These are phyloP conservation scores for Helicoverpa zea DNA, from an alignment of 1,140 invertebrate genomes.

Conservation along the genomic window DNA sequence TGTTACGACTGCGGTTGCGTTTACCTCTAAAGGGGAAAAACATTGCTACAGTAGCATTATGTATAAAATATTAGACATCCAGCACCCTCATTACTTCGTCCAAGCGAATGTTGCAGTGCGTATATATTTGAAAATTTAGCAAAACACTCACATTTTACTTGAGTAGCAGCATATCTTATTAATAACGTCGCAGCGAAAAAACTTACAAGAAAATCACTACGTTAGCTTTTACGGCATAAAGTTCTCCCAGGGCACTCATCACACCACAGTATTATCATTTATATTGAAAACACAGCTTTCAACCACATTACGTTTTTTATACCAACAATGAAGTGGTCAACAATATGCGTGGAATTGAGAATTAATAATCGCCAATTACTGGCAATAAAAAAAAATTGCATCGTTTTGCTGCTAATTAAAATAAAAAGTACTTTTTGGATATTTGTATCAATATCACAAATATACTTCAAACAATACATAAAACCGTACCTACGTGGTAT, in stretches of 20 bases:
- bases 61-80: constrained; percentile 30
- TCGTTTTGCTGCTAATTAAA: too few species aligned
- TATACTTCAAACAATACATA: constrained; percentile 8
- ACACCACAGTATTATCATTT: too few species aligned
- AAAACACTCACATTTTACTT: neutral
- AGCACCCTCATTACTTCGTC: constrained; percentile 3
- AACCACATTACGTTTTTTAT: too few species aligned
- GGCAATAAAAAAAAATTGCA: too few species aligned
- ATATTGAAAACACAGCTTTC: too few species aligned
- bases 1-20: constrained; percentile 15
- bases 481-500: constrained; percentile 21
- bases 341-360: too few species aligned
- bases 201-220: too few species aligned
- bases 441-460: neutral
- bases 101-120: neutral
- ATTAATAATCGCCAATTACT: too few species aligned
- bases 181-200: neutral
- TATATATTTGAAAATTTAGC: neutral
- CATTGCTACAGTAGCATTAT: neutral
- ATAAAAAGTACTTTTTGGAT: neutral
- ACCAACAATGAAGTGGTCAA: too few species aligned
- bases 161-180: neutral
- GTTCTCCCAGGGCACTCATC: too few species aligned
- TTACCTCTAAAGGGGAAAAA: neutral
- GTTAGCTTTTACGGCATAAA: too few species aligned